phyloP scores from a whole-genome alignment of 2,797 vertebrate genomes.

The Sorex maritimensis region DNA sequence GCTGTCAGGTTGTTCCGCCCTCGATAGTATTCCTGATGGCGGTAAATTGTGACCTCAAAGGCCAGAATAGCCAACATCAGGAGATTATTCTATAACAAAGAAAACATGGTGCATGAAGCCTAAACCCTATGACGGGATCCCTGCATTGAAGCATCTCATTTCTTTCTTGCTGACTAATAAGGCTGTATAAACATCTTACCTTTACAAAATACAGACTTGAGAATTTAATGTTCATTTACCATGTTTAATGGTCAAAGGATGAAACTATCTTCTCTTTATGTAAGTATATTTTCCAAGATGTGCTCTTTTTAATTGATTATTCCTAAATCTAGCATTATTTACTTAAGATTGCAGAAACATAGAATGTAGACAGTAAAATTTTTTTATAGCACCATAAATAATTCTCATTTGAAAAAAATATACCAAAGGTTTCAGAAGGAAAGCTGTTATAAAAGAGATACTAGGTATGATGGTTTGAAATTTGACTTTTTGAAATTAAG shows the following conservation, averaged over 20 bases:
- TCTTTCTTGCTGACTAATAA: neutral
- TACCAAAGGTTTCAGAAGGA: neutral
- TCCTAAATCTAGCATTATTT: neutral
- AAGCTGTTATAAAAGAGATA: conserved; percentile 17
- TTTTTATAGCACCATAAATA: neutral
- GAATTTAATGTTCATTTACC: conserved; percentile 9
- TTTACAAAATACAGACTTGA: neutral
- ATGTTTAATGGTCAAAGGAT: neutral
- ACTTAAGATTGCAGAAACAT: neutral
- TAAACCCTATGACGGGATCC: neutral
- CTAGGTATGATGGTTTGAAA: conserved; percentile 11
- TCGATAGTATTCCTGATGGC: conserved; percentile 97
- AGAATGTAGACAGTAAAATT: neutral
- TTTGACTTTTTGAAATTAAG: neutral
- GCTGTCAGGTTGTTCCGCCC: conserved; percentile 95
- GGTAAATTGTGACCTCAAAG: conserved; percentile 98
- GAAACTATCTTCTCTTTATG: neutral
- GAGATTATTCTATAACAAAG: conserved; percentile 94
- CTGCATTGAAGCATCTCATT: neutral
- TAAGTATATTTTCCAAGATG: neutral
- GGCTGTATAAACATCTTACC: neutral
- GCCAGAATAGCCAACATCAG: conserved; percentile 97
- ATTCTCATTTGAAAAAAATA: conserved; percentile 26
- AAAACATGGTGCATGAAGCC: conserved; percentile 13
- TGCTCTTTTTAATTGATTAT: neutral